Conservation (phyloP, 2,888 invertebrate species). For the Pteria penguin region DNA sequence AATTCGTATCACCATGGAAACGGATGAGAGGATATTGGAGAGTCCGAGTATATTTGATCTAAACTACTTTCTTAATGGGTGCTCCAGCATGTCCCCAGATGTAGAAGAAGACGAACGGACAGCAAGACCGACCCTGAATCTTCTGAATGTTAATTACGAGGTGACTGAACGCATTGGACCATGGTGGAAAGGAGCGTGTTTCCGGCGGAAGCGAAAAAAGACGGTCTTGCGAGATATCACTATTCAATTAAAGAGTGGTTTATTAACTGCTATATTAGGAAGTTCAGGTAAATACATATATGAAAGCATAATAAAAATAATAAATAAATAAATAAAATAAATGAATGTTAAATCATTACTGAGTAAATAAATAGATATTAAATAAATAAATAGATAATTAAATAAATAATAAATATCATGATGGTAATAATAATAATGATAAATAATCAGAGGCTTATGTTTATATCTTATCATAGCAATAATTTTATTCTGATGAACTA, state of each 20-base stretch:
- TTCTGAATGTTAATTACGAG: constrained; percentile 56
- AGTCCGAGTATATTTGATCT: constrained; percentile 36
- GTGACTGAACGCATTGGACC: constrained; percentile 65
- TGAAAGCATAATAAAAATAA: no score
- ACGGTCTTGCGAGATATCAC: constrained; percentile 64
- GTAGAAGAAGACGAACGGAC: constrained; percentile 55
- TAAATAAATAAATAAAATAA: no score
- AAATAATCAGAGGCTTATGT: no score
- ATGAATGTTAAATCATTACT: no score
- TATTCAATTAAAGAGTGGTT: constrained; percentile 64
- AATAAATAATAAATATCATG: no score
- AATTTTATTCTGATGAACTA: no score
- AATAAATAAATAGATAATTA: no score
- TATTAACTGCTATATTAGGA: constrained; percentile 68
- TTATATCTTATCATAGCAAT: no score
- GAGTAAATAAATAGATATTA: no score
- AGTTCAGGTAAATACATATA: constrained; percentile 63
- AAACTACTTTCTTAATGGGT: constrained; percentile 56
- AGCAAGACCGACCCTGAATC: constrained; percentile 50
- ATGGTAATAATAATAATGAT: no score
- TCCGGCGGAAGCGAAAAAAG: constrained; percentile 59
- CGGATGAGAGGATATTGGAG: background rate
- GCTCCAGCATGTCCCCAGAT: constrained; percentile 54
- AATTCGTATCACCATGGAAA: background rate
- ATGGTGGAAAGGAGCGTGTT: constrained; percentile 72